Evolutionary conservation across 2,797 vertebrate species (phyloP), one percentile per base, ranked within the genome.

Genomic region (Rhinatrema bivittatum): DNA sequence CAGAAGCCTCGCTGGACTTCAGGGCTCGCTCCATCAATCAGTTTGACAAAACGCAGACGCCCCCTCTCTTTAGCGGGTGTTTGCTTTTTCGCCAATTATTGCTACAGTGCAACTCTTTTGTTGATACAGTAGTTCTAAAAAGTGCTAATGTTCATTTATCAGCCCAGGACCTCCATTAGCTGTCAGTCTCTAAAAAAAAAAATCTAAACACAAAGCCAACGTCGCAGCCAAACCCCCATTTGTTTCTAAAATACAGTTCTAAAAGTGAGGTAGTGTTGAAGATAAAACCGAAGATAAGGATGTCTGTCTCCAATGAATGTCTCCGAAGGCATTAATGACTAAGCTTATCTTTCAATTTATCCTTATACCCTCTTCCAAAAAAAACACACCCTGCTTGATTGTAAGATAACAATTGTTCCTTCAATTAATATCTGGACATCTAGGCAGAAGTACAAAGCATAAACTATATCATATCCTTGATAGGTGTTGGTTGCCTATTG

Each of bases 221-320:
- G 81, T 78, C 74, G 72, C 74, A 90, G 90, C 87, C 89, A 82
- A 86, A 83, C 82, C 70, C 50, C 87, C 93, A 93, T 95, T 96
- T 92, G 90, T 69, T 82, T 78, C 83, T 84, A 83, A 79, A 75
- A 78, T 65, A 82, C 86, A 74, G 88, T 70, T 85, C 87, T 86
- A 86, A 88, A 90, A 85, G 86, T 63, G 75, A 80, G 74, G 71
- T 72, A 76, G 73, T 85, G 81, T 86, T 87, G 82, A 66, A 95
- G 94, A 98, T 97, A 91, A 94, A 93, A 91, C 86, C 73, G 79
- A 86, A 84, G 94, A 97, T 96, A 94, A 95, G 87, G 80, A 85
- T 81, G 91, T 87, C 90, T 92, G 92, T 93, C 92, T 95, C 87
- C 87, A 78, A 67, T 62, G 76, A 66, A 73, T 79, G 91, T 89